Base-by-base conservation (phyloP, 2,888 invertebrate species). In the Eupithecia dodoneata region DNA sequence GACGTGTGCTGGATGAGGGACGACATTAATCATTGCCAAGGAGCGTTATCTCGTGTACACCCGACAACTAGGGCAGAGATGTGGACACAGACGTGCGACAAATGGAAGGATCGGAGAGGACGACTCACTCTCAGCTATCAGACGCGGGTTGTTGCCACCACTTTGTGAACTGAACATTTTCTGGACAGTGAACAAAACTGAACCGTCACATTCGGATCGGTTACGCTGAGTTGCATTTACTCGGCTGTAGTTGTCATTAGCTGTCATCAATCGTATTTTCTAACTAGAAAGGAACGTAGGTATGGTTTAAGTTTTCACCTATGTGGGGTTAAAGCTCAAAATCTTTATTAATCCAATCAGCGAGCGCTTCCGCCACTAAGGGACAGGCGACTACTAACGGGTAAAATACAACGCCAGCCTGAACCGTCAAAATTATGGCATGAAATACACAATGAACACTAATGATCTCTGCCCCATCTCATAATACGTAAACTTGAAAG, bases 1-100 rank as follows among this genome's bases (percentile, higher is more conserved):
- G 91, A 92, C 91, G 90, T 87, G 89, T 86, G 87, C 84, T 83
- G 87, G 88, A 90, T 88, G 89, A 87, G 90, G 90, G 89, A 89
- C 83, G 87, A 82, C 93, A 93, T 93, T 91, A 93, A 93, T 93
- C 93, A 94, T 92, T 87, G 85, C 85, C 86, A 86, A 86, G 84
- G 83, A 84, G 84, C 88, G 87, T 87, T 93, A 92, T 92, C 92
- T 92, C 87, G 82, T 86, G 83, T 86, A 87, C 88, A 87, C 87
- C 86, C 76, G 76, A 74, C 74, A 70, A 70, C 76, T 76, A 79
- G 70, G 71, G 79, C 70, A 74, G 76, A 74, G 70, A 70, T 4
- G 63, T 63, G 59, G 59, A 30, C 59, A 18, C 7, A 5, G 18
- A 59, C 44, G 44, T 44, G 67, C 67, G 86, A 84, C 85, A 84